Evolutionary conservation across 2,888 invertebrate genomes (phyloP).

Genomic region (Cyclophora punctaria): DNA sequence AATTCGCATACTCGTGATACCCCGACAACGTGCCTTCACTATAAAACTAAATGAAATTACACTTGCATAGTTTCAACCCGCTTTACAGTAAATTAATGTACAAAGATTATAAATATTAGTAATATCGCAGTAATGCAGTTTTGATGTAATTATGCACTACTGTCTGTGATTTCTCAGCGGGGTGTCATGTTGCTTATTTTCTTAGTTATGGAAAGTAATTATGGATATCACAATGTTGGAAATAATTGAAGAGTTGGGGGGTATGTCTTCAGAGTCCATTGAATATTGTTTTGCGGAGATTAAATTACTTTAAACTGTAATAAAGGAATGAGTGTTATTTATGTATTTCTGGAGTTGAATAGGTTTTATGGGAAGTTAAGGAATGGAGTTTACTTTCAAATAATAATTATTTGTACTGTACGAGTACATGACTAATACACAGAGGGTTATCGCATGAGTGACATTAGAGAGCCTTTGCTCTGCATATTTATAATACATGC

Average conservation of each 20-base stretch:
- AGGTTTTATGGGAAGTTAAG: no score
- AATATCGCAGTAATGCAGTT: constrained; percentile 20
- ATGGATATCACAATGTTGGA: neutral
- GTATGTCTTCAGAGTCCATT: neutral
- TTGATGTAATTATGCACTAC: constrained; percentile 26
- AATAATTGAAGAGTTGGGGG: neutral
- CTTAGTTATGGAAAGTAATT: constrained; percentile 1
- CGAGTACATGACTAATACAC: no score
- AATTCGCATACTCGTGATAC: constrained; percentile 62
- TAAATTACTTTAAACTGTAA: no score
- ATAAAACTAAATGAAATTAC: constrained; percentile 41
- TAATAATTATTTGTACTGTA: no score
- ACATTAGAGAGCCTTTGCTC: no score
- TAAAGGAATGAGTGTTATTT: neutral
- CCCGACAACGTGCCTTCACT: constrained; percentile 35
- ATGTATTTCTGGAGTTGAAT: no score
- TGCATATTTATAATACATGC: no score
- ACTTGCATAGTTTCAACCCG: constrained; percentile 11
- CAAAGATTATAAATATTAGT: constrained; percentile 15
- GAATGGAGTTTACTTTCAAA: no score
- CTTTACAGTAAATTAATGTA: constrained; percentile 6
- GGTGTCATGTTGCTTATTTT: constrained; percentile 15
- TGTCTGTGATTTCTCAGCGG: constrained; percentile 16
- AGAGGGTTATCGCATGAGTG: no score
- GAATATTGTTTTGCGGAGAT: no score